These are phyloP conservation scores for Echinops telfairi DNA, from an alignment of 2,113 vertebrate species.

Conservation along the genomic window DNA sequence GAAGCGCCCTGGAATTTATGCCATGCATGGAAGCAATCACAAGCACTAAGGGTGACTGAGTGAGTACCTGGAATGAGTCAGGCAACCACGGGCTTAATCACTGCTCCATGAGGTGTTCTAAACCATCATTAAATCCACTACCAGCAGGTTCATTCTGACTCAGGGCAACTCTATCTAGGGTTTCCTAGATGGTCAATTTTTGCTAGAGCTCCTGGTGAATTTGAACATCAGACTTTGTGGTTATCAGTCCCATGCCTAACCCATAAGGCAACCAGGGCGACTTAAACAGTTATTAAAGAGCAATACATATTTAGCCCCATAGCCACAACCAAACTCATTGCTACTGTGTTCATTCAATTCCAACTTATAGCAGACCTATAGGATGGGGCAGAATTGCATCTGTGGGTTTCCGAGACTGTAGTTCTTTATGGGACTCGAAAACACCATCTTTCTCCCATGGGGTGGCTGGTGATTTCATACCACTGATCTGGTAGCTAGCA, in stretches of 20 bases:
- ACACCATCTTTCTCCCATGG: neutral
- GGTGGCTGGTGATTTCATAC: neutral
- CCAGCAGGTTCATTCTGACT: neutral
- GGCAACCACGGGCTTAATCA: neutral
- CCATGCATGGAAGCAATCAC: neutral
- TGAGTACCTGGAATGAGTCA: neutral
- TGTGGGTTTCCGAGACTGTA: too few relatives aligned
- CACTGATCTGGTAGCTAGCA: too few relatives aligned
- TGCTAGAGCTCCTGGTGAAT: too few relatives aligned
- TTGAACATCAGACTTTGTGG: too few relatives aligned
- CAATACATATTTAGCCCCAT: too few relatives aligned
- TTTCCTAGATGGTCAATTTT: neutral
- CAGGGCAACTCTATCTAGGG: neutral
- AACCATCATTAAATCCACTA: neutral
- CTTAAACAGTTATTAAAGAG: too few relatives aligned
- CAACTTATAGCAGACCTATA: too few relatives aligned
- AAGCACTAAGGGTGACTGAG: neutral
- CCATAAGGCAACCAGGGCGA: too few relatives aligned
- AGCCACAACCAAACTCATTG: too few relatives aligned
- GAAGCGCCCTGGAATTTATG: conserved; percentile 26
- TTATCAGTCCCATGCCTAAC: too few relatives aligned
- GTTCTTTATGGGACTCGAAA: neutral
- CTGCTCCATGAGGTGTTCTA: neutral
- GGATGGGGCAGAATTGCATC: too few relatives aligned
- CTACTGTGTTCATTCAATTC: too few relatives aligned